phyloP scores from a whole-genome alignment of 2,113 vertebrate genomes.

The Oophaga pumilio region DNA sequence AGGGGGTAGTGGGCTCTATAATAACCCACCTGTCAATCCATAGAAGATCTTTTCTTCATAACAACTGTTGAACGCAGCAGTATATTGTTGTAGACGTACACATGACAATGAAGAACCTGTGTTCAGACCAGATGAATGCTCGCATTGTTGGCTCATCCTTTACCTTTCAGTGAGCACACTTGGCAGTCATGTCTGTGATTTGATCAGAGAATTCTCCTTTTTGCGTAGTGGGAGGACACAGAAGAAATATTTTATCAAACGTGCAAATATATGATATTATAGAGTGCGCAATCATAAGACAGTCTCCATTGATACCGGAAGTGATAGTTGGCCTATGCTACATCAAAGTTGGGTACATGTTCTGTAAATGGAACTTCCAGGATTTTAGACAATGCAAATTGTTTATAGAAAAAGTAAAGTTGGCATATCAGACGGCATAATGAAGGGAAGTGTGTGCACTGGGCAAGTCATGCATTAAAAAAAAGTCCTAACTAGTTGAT shows the following conservation, averaged over 20 bases:
- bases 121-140: background rate
- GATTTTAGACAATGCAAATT: background rate
- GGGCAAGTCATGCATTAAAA: background rate
- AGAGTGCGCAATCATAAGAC: background rate
- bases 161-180: background rate
- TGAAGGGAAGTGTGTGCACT: background rate
- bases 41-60: background rate
- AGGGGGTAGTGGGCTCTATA: too few species aligned
- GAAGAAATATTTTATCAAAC: background rate
- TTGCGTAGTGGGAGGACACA: background rate
- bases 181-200: background rate
- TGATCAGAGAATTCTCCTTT: background rate
- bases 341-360: background rate
- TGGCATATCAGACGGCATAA: background rate
- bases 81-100: background rate
- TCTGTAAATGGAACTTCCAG: background rate
- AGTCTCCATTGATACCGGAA: background rate
- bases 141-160: conserved; percentile 3
- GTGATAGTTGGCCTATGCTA: background rate
- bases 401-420: background rate
- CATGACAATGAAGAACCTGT: background rate
- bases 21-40: too few species aligned
- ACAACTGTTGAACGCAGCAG: background rate
- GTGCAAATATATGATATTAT: background rate
- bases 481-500: too few species aligned